Conservation (phyloP, 1,140 invertebrate species). For the Oppia nitens region DNA sequence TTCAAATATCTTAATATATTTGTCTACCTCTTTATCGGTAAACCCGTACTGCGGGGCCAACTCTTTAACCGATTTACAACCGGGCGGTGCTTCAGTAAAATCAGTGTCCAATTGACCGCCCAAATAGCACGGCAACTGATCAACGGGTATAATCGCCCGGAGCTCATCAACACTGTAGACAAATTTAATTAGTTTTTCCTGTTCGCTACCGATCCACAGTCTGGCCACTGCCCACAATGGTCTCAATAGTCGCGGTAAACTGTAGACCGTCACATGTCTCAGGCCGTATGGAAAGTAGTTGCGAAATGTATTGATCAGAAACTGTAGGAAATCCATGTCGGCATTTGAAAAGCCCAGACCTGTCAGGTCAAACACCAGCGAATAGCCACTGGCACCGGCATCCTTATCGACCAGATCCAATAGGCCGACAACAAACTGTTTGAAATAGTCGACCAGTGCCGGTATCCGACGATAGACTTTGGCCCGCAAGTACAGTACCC, state of each 20-base stretch:
- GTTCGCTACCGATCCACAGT: constrained; percentile 6
- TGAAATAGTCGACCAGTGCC: background rate
- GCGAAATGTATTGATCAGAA: constrained; percentile 2
- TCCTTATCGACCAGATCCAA: constrained; percentile 3
- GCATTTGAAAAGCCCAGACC: constrained; percentile 2
- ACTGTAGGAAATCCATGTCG: constrained; percentile 10
- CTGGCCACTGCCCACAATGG: constrained; percentile 8
- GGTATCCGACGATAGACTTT: constrained; percentile 6
- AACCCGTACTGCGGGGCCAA: constrained; percentile 4
- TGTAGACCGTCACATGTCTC: constrained; percentile 8
- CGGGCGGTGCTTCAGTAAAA: constrained; percentile 1
- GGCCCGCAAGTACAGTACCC: constrained; percentile 5
- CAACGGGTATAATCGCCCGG: constrained; percentile 14
- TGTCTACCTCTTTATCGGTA: constrained; percentile 1
- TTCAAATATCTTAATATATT: constrained; percentile 11
- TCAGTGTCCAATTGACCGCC: constrained; percentile 12
- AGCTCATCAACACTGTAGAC: constrained; percentile 13
- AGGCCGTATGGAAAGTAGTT: constrained; percentile 13
- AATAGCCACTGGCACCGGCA: background rate
- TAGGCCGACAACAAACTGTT: constrained; percentile 5
- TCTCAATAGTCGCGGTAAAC: constrained; percentile 7
- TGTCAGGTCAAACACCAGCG: constrained; percentile 12
- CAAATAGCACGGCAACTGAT: constrained; percentile 18
- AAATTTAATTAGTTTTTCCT: constrained; percentile 15
- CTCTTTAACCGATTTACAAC: constrained; percentile 1